phyloP scores from a whole-genome alignment of 1,140 invertebrate genomes.

The Leptinotarsa undecemlineata region DNA sequence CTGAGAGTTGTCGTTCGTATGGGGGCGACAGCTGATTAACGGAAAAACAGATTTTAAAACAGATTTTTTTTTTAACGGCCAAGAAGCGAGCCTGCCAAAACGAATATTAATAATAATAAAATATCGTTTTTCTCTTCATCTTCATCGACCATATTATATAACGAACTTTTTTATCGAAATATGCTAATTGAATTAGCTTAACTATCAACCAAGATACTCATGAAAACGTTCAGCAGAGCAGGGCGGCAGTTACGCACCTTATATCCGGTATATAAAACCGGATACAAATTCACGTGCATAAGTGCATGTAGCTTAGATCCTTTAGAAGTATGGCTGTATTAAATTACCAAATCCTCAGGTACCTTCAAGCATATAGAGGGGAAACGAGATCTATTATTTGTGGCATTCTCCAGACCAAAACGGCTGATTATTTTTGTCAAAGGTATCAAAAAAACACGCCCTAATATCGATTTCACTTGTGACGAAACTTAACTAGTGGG shows the following conservation, averaged over 20 bases:
- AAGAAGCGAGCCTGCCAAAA: no score
- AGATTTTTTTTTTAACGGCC: no score
- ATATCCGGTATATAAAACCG: constrained; percentile 27
- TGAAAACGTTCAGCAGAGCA: neutral
- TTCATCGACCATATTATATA: neutral
- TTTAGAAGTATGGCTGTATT: neutral
- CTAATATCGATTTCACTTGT: no score
- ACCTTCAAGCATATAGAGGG: neutral
- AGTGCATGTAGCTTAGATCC: constrained; percentile 15
- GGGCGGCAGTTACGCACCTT: constrained; percentile 21
- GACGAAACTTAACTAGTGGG: no score
- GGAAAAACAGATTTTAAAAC: no score
- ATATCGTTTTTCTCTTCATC: no score
- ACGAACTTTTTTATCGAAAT: neutral
- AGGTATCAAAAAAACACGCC: no score
- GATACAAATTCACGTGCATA: constrained; percentile 24
- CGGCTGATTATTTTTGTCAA: no score
- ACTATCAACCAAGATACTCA: neutral
- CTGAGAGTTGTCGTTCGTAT: no score
- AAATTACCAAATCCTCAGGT: constrained; percentile 26
- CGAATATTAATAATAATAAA: no score
- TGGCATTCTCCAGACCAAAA: neutral
- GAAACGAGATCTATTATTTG: neutral
- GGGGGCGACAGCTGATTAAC: no score
- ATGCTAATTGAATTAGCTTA: neutral